Conservation (phyloP, 2,797 vertebrate species). For the Peromyscus nudipes region DNA sequence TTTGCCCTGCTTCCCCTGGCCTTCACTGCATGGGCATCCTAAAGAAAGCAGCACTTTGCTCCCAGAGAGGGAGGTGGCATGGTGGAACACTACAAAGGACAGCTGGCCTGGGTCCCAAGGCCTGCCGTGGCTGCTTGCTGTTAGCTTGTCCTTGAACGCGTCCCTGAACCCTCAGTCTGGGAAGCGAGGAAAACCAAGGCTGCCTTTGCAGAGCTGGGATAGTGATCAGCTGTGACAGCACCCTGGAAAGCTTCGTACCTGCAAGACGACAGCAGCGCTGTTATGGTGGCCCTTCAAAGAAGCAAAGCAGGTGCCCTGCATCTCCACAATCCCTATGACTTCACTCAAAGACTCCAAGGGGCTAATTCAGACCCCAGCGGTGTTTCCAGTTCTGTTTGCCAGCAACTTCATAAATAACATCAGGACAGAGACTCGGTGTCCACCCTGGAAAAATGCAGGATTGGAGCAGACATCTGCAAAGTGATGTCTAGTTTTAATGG, state of each 20-base stretch:
- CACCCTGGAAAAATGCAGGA: not conserved
- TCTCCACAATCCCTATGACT: not conserved
- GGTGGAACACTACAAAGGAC: not conserved
- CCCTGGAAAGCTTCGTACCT: not conserved
- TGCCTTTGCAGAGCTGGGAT: not conserved
- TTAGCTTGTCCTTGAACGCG: not conserved
- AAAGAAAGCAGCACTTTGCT: not conserved
- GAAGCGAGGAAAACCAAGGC: not conserved
- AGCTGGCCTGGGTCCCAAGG: not conserved
- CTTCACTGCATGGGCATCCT: not conserved
- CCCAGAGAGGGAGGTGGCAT: not conserved
- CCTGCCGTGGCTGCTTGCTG: not conserved
- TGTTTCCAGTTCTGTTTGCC: not conserved
- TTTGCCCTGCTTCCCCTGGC: not conserved
- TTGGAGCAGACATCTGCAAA: not conserved
- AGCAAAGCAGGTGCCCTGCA: not conserved
- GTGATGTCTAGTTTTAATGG: not conserved
- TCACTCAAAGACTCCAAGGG: not conserved
- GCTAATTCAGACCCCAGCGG: not conserved
- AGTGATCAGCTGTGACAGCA: not conserved
- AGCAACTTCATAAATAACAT: not conserved
- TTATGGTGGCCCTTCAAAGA: not conserved
- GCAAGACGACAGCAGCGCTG: not conserved
- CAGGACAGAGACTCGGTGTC: not conserved
- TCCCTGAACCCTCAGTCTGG: not conserved